phyloP scores from a whole-genome alignment of 1,140 invertebrate species.

The Paraescarpia echinospica region DNA sequence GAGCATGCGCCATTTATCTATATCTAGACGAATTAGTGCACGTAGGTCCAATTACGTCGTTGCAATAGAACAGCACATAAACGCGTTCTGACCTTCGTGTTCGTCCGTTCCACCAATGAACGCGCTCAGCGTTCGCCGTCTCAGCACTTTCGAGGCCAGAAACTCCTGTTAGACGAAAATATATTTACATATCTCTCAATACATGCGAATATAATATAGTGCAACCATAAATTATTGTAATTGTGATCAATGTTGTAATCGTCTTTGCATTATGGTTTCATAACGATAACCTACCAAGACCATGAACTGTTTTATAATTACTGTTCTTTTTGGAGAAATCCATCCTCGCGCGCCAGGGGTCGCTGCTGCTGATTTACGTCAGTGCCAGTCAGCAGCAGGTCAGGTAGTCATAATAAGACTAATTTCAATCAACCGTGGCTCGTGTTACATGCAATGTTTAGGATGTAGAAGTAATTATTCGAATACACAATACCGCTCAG shows the following conservation, averaged over 20 bases:
- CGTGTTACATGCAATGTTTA: too few species aligned
- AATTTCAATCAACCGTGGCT: too few species aligned
- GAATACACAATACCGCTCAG: too few species aligned
- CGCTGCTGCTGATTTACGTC: too few species aligned
- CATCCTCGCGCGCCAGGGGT: too few species aligned
- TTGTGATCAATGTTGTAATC: neutral
- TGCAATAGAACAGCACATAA: neutral
- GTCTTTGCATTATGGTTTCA: neutral
- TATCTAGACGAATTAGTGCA: too few species aligned
- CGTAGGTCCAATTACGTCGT: neutral
- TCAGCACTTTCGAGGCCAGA: constrained; percentile 6
- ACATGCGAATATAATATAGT: neutral
- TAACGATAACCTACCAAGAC: neutral
- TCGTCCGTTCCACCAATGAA: constrained; percentile 21
- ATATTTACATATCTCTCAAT: neutral
- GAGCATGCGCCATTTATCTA: too few species aligned
- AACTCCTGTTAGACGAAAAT: neutral
- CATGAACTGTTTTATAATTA: too few species aligned
- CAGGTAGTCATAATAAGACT: too few species aligned
- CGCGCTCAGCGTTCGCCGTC: neutral
- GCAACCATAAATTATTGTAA: neutral
- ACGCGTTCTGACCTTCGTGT: neutral
- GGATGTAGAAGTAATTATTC: too few species aligned
- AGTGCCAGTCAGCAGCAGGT: too few species aligned
- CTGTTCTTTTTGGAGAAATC: too few species aligned